Evolutionary conservation across 2,113 vertebrate species (phyloP).

Genomic region (human (Homo sapiens)): GRCh38 chr2:23833001-23833500

Average conservation of each 20-base stretch:
- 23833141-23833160: background rate
- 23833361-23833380: constrained; percentile 8
- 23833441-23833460: background rate
- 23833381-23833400: background rate
- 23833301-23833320: background rate
- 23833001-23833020: background rate
- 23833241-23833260: background rate
- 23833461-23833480: background rate
- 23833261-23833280: background rate
- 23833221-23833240: background rate
- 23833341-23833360: background rate
- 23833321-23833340: background rate
- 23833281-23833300: background rate
- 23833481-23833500: background rate
- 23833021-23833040: background rate
- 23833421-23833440: background rate
- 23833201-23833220: background rate
- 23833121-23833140: background rate
- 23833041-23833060: background rate
- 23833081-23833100: background rate
- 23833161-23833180: background rate
- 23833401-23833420: background rate
- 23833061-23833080: background rate
- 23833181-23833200: background rate
- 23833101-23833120: background rate